Evolutionary conservation across 2,888 invertebrate genomes (phyloP).

Genomic region (Blastobasis lacticolella): DNA sequence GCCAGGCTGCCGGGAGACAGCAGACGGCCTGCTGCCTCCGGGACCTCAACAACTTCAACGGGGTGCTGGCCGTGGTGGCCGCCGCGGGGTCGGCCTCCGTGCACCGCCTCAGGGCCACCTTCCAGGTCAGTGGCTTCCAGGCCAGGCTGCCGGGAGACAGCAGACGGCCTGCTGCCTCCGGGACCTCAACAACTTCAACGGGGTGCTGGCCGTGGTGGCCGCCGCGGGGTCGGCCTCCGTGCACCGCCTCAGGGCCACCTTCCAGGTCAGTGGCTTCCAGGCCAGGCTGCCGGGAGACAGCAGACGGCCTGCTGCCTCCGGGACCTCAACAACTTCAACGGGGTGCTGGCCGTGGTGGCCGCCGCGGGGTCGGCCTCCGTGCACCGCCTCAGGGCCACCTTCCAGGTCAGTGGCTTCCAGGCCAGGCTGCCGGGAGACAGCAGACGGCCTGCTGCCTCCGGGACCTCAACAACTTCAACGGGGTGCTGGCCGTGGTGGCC

Average conservation of each 20-base stretch:
- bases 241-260: slow-evolving; percentile 88
- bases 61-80: slow-evolving; percentile 93
- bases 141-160: too few species aligned
- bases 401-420: slow-evolving; percentile 80
- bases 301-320: slow-evolving; percentile 93
- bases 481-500: slow-evolving; percentile 93
- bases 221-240: slow-evolving; percentile 95
- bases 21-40: too few species aligned
- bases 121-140: slow-evolving; percentile 73
- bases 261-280: slow-evolving; percentile 65
- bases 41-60: slow-evolving; percentile 99
- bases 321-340: slow-evolving; percentile 99
- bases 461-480: slow-evolving; percentile 99
- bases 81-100: slow-evolving; percentile 95
- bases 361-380: slow-evolving; percentile 95
- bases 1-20: too few species aligned
- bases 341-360: slow-evolving; percentile 93
- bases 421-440: slow-evolving; percentile 34
- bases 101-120: slow-evolving; percentile 88
- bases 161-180: slow-evolving; percentile 95
- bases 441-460: slow-evolving; percentile 42
- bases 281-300: too few species aligned
- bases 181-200: slow-evolving; percentile 99
- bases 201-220: slow-evolving; percentile 93
- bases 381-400: slow-evolving; percentile 88